Evolutionary conservation across 2,113 vertebrate species (phyloP).

Genomic region (Narcine bancroftii): DNA sequence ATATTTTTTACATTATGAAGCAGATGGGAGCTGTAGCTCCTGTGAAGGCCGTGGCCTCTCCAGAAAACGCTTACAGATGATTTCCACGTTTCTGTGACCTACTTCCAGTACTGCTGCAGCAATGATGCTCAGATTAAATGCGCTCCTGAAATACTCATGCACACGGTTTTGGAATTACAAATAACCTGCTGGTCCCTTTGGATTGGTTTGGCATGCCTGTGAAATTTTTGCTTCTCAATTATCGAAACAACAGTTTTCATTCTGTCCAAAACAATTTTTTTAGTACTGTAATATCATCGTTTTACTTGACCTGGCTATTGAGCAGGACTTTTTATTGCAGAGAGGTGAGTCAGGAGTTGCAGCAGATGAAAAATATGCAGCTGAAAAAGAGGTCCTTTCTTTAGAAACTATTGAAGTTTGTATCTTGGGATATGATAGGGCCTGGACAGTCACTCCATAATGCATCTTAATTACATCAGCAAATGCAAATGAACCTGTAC

Average conservation of each 20-base stretch:
- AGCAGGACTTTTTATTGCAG: neutral
- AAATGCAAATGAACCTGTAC: neutral
- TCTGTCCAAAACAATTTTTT: neutral
- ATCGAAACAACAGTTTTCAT: neutral
- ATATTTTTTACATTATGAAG: slow-evolving; percentile 60
- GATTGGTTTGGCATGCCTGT: neutral
- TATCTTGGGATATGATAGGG: neutral
- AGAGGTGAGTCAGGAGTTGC: neutral
- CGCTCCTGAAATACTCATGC: neutral
- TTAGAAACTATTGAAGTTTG: neutral
- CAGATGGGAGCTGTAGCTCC: slow-evolving; percentile 60
- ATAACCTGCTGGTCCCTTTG: neutral
- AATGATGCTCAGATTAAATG: neutral
- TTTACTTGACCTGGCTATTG: neutral
- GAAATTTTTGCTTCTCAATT: neutral
- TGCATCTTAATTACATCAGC: neutral
- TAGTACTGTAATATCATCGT: neutral
- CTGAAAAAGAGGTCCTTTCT: neutral
- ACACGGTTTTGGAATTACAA: neutral
- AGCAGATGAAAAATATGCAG: neutral
- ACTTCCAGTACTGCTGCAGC: slow-evolving; percentile 40
- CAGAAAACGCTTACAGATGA: slow-evolving; percentile 58
- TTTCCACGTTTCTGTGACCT: slow-evolving; percentile 49
- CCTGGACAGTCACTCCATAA: neutral
- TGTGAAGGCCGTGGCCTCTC: slow-evolving; percentile 49